Percentiles rank a stretch among this genome's conserved stretches.
Evolutionary conservation across 2,888 invertebrate species (phyloP).

Genomic region (Athalia cordata): DNA sequence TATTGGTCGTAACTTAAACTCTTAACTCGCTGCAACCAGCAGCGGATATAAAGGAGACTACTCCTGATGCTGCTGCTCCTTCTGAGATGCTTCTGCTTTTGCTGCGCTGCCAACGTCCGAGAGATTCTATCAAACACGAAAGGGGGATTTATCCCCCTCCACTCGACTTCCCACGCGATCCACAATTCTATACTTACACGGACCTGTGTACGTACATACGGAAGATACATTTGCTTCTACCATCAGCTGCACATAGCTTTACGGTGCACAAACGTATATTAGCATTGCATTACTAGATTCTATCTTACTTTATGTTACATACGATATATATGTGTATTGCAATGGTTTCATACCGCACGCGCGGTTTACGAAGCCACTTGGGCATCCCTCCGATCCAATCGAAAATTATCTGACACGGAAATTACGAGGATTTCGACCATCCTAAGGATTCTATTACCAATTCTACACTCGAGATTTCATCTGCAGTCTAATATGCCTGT

Average conservation of each 20-base stretch:
- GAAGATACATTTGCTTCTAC: no score
- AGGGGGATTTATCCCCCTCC: slow-evolving; percentile 24
- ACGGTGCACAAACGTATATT: slow-evolving; percentile 23
- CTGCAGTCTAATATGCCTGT: no score
- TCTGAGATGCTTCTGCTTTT: background rate
- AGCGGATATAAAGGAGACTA: background rate
- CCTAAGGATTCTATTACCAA: no score
- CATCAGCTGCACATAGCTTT: no score
- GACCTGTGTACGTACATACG: background rate
- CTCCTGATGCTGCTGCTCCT: no score
- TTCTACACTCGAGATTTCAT: no score
- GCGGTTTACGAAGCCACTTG: background rate
- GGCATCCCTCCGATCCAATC: slow-evolving; percentile 4
- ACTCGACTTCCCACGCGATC: slow-evolving; percentile 30
- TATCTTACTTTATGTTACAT: slow-evolving; percentile 1
- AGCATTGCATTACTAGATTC: slow-evolving; percentile 38
- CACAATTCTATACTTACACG: background rate
- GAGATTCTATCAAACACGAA: slow-evolving; percentile 30
- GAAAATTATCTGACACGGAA: background rate
- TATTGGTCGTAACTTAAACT: slow-evolving; percentile 11
- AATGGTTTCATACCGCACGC: slow-evolving; percentile 39
- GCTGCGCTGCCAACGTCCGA: background rate
- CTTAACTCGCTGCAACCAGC: background rate
- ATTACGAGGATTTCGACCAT: background rate
- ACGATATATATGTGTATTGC: background rate